Evolutionary conservation across 2,113 vertebrate genomes (phyloP).

Genomic region (Dolichotis patagonum): DNA sequence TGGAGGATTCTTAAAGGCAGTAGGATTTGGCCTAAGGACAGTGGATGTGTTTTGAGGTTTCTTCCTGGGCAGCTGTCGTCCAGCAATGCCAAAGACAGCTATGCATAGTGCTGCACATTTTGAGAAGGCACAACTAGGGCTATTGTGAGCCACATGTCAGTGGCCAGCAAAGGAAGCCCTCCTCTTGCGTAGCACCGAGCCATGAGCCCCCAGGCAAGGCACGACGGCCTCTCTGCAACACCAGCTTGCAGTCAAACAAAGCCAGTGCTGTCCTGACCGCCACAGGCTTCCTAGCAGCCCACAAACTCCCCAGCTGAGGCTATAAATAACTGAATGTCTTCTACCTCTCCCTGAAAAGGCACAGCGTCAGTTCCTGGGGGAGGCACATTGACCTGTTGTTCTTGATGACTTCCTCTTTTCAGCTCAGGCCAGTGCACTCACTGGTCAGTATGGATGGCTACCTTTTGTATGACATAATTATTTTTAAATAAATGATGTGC

Average conservation of each 20-base stretch:
- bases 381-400: neutral
- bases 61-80: neutral
- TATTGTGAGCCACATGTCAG: neutral
- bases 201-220: neutral
- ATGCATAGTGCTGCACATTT: neutral
- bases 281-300: neutral
- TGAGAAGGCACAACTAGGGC: neutral
- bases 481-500: constrained; percentile 47
- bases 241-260: neutral
- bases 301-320: neutral
- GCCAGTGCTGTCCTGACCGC: neutral
- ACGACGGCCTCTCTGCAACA: neutral
- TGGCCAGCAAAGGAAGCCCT: neutral
- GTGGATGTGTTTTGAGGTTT: neutral
- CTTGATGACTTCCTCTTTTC: constrained; percentile 47
- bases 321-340: constrained; percentile 10
- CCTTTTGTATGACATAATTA: constrained; percentile 22
- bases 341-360: constrained; percentile 43
- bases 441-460: neutral
- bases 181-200: neutral
- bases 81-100: neutral
- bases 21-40: neutral
- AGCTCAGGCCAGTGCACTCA: neutral
- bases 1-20: neutral
- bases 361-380: neutral